Percentiles rank a stretch among this genome's conserved stretches.
phyloP scores from a whole-genome alignment of 2,797 vertebrate species.

The Neosilurus mollespiculum region DNA sequence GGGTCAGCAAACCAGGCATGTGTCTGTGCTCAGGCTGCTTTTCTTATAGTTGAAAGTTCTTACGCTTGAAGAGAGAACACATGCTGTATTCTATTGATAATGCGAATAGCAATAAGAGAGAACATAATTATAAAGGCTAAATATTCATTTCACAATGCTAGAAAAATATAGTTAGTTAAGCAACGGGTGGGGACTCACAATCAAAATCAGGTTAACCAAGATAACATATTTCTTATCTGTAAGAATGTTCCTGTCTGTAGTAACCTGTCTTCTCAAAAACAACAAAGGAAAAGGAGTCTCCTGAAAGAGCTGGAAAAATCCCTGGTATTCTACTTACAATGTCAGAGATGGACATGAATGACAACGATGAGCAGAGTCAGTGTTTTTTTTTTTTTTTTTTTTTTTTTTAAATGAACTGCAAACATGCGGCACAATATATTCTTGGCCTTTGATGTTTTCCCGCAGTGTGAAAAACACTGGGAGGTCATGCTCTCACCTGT shows the following conservation, averaged over 20 bases:
- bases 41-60: not conserved
- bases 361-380: not conserved
- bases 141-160: not conserved
- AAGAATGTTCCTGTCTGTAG: not conserved
- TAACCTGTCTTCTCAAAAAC: not conserved
- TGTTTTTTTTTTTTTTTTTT: not conserved
- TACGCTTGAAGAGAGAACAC: not conserved
- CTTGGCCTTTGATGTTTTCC: not conserved
- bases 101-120: not conserved
- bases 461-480: too few relatives aligned
- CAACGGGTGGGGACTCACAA: not conserved
- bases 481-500: too few relatives aligned
- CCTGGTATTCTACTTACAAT: not conserved
- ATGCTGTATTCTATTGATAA: not conserved
- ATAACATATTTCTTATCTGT: not conserved
- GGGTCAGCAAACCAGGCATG: conserved; percentile 36
- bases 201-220: conserved; percentile 5
- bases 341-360: not conserved
- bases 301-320: not conserved
- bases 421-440: not conserved
- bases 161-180: not conserved
- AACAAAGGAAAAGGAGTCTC: not conserved
- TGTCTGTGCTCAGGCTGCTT: not conserved
- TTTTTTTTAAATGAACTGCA: not conserved
- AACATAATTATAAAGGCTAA: not conserved